phyloP scores from a whole-genome alignment of 2,888 invertebrate genomes.

The Pseudanteris insignis region DNA sequence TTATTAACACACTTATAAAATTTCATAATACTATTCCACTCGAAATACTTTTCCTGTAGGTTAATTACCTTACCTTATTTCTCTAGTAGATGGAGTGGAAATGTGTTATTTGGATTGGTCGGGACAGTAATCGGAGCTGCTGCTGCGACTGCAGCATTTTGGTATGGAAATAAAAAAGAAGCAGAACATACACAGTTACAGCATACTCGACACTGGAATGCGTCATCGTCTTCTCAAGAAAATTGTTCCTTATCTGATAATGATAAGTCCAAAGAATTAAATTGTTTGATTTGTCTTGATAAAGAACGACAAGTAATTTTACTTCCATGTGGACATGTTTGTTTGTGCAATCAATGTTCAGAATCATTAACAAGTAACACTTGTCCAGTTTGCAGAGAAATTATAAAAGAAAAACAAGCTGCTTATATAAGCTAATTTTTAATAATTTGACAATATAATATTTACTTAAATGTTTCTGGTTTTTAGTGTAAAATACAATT shows the following conservation, averaged over 20 bases:
- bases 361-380: neutral
- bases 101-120: conserved; percentile 2
- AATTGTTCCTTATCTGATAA: neutral
- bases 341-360: conserved; percentile 12
- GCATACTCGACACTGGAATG: neutral
- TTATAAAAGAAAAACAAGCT: neutral
- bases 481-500: too few relatives aligned
- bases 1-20: too few relatives aligned
- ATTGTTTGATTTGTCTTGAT: conserved; percentile 9
- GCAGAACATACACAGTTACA: neutral
- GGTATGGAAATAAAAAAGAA: conserved; percentile 4
- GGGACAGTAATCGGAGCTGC: conserved; percentile 11
- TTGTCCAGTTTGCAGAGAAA: conserved; percentile 13
- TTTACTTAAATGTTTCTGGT: too few relatives aligned
- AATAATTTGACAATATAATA: too few relatives aligned
- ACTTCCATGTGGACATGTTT: conserved; percentile 19
- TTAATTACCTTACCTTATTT: too few relatives aligned
- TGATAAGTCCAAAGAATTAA: neutral
- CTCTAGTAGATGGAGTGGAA: conserved; percentile 11
- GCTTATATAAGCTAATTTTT: too few relatives aligned
- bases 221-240: neutral
- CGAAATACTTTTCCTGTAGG: too few relatives aligned
- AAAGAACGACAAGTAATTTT: conserved; percentile 11
- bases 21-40: too few relatives aligned
- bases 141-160: conserved; percentile 9